phyloP scores from a whole-genome alignment of 2,113 vertebrate species.

The Cheirogaleus medius region DNA sequence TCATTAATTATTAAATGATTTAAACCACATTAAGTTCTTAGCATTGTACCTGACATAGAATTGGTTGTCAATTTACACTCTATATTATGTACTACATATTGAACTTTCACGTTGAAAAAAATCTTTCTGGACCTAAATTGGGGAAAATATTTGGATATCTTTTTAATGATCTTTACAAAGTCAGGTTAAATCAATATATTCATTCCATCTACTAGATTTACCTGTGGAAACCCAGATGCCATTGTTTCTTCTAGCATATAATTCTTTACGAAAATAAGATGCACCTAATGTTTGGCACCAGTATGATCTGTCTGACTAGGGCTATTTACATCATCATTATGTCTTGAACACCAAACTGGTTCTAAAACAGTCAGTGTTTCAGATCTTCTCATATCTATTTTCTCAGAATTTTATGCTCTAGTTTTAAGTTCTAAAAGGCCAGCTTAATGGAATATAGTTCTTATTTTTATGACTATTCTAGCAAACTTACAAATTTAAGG shows the following conservation, averaged over 20 bases:
- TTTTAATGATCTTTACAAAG: neutral
- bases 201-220: neutral
- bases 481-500: neutral
- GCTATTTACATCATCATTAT: neutral
- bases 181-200: constrained; percentile 6
- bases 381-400: neutral
- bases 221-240: neutral
- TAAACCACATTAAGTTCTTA: neutral
- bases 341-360: neutral
- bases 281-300: neutral
- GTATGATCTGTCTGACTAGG: neutral
- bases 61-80: neutral
- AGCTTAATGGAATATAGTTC: neutral
- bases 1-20: neutral
- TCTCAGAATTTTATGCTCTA: neutral
- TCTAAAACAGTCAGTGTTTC: constrained; percentile 18
- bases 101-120: neutral
- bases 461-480: constrained; percentile 32
- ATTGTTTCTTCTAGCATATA: neutral
- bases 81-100: neutral
- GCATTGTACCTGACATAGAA: neutral
- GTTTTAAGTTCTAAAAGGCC: neutral
- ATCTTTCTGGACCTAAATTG: neutral
- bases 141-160: neutral
- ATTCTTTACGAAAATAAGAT: constrained; percentile 28